Percentiles rank a stretch among this genome's conserved stretches.
Evolutionary conservation across 1,140 invertebrate species (phyloP).

Genomic region (Brachionus koreanus): DNA sequence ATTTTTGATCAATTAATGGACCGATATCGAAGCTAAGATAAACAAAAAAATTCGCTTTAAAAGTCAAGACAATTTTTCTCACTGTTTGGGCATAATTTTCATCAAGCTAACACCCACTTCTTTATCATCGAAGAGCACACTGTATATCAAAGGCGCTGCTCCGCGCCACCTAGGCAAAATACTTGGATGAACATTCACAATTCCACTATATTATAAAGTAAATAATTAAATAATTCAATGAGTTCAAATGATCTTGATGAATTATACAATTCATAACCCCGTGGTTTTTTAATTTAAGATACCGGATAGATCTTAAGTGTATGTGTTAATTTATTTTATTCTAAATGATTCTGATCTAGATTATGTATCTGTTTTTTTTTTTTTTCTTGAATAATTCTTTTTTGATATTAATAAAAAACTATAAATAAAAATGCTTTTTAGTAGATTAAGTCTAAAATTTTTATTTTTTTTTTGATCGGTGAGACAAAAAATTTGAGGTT

Average conservation of each 20-base stretch:
- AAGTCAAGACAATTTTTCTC: not conserved
- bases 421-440: no score
- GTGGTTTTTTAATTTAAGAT: not conserved
- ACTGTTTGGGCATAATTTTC: slow-evolving; percentile 63
- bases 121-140: slow-evolving; percentile 76
- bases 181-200: slow-evolving; percentile 72
- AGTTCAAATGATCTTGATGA: not conserved
- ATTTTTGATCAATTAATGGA: slow-evolving; percentile 13
- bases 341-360: not conserved
- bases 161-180: slow-evolving; percentile 86
- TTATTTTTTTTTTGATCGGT: no score
- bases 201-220: slow-evolving; percentile 64
- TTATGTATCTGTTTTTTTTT: not conserved
- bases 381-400: no score
- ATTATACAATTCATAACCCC: not conserved
- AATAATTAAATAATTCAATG: not conserved
- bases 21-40: slow-evolving; percentile 38
- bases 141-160: slow-evolving; percentile 76
- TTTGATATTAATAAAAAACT: no score
- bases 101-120: slow-evolving; percentile 81
- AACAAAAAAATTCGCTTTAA: not conserved
- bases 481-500: no score
- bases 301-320: not conserved
- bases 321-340: not conserved
- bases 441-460: no score